Percentiles rank a stretch among this genome's conserved stretches.
phyloP scores from a whole-genome alignment of 1,140 invertebrate genomes.

The Campoletis sonorensis region DNA sequence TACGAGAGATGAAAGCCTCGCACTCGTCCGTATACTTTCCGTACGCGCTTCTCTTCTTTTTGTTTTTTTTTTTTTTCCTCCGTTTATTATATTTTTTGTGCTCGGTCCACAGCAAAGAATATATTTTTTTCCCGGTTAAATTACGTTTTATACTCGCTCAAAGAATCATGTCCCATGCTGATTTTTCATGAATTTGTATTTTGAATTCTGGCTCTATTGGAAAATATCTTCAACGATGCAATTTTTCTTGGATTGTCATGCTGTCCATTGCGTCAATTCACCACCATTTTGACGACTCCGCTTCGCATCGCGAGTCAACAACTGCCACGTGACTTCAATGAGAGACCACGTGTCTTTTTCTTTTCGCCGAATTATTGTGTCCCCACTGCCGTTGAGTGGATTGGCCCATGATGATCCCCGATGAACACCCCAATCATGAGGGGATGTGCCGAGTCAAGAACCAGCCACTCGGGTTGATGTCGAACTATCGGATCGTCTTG shows the following conservation, averaged over 20 bases:
- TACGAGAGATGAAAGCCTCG: slow-evolving; percentile 17
- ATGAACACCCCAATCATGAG: slow-evolving; percentile 39
- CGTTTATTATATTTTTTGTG: not conserved
- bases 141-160: too few relatives aligned
- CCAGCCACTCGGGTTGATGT: too few relatives aligned
- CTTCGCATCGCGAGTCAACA: slow-evolving; percentile 24
- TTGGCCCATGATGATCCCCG: not conserved
- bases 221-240: not conserved
- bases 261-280: not conserved
- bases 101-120: not conserved
- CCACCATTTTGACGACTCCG: slow-evolving; percentile 29
- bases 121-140: not conserved
- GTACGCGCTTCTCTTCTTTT: not conserved
- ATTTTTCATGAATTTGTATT: not conserved
- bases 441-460: slow-evolving; percentile 25
- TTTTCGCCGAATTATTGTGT: slow-evolving; percentile 37
- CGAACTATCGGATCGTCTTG: too few relatives aligned
- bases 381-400: not conserved
- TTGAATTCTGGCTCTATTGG: not conserved
- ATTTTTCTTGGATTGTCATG: slow-evolving; percentile 5
- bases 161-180: not conserved
- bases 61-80: not conserved
- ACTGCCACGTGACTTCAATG: slow-evolving; percentile 27
- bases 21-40: not conserved
- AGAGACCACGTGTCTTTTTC: slow-evolving; percentile 3